Conservation (phyloP, 2,113 vertebrate genomes). For the Myanophis thanlyinensis region DNA sequence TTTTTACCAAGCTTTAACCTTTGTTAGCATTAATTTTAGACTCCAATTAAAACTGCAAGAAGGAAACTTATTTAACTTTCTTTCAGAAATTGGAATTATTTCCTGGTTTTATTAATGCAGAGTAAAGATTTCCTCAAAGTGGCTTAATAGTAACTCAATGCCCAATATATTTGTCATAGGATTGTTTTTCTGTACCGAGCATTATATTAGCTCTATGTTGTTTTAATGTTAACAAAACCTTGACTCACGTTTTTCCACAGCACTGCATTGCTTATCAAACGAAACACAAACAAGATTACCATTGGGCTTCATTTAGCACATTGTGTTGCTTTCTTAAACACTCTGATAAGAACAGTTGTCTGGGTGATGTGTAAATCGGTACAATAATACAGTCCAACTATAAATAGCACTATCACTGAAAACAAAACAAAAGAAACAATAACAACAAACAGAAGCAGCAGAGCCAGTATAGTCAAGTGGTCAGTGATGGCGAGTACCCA, state of each 20-base stretch:
- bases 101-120: conserved; percentile 46
- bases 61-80: conserved; percentile 51
- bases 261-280: neutral
- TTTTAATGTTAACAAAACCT: neutral
- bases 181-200: neutral
- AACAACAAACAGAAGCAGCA: neutral
- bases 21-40: conserved; percentile 42
- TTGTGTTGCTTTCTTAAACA: neutral
- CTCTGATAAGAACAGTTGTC: neutral
- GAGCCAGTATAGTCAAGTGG: neutral
- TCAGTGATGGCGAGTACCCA: too few relatives aligned
- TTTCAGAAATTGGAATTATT: conserved; percentile 44
- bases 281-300: neutral
- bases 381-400: neutral
- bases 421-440: neutral
- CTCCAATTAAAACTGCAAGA: conserved; percentile 27
- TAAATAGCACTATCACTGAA: neutral
- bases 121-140: conserved; percentile 30
- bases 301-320: neutral
- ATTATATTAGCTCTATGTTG: conserved; percentile 8
- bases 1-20: neutral
- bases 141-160: neutral
- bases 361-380: neutral
- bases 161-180: neutral
- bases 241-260: neutral